Evolutionary conservation across 2,888 invertebrate species (phyloP), one percentile per base, ranked within the genome.

Genomic region (Ormia ochracea): DNA sequence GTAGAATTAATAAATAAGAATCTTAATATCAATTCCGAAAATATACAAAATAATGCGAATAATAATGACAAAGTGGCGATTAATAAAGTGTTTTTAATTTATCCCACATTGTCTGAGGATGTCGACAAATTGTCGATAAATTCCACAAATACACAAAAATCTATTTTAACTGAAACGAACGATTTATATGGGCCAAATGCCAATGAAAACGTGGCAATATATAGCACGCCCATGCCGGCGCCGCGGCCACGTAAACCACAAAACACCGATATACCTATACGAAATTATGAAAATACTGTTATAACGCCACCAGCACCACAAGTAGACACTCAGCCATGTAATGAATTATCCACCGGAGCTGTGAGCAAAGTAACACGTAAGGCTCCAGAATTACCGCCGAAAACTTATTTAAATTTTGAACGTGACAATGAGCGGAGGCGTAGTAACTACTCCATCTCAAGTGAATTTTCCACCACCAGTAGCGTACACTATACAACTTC

Each of bases 161-260:
- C 82, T n/a, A 82, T 84, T 69, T 82, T 83, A 58, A 86, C 81
- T 48, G 87, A 82, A 83, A 83, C 83, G 68, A 89, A 84, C 66
- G 84, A 85, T 72, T 68, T 89, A 2, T 87, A 87, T 66, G 87
- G 86, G 0, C 84, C 85, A 0, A 85, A 89, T 84, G 88, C 86
- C 31, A 89, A 89, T 83, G 87, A 87, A 83, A 87, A 86, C 84
- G 85, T 87, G 17, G 78, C 65, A 7, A 36, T 65, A 21, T 73
- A 73, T 33, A 59, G 85, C 23, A 85, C 83, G 3, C 90, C 89
- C 0, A 84, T 82, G 58, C 89, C 89, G 36, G 88, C 88, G n/a
- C 89, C 89, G 9, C 82, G 89, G 14, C 88, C 87, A 43, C 84
- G 88, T 5, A 83, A 85, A 50, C 83, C 84, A 3, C 78, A 84